Evolutionary conservation across 2,888 invertebrate species (phyloP).

Genomic region (Adelphocoris suturalis): DNA sequence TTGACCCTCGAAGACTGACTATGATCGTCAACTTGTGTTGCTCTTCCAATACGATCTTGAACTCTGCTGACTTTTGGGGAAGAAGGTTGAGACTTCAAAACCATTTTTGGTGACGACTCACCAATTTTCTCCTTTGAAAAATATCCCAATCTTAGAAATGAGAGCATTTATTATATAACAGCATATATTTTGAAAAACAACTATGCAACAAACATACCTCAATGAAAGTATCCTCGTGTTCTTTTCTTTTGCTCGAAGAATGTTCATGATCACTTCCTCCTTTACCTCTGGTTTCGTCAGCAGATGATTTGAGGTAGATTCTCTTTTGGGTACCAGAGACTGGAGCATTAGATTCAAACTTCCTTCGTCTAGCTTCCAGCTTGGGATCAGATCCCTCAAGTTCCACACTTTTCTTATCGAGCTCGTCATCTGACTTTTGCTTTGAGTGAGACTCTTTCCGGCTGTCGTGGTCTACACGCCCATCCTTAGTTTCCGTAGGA

Average conservation of each 20-base stretch:
- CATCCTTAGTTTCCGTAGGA: neutral
- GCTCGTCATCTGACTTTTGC: slow-evolving; percentile 15
- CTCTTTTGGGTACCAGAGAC: slow-evolving; percentile 80
- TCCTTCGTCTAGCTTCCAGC: slow-evolving; percentile 80
- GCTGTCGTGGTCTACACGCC: neutral
- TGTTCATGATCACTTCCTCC: slow-evolving; percentile 16
- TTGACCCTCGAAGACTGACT: neutral
- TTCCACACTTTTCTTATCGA: slow-evolving; percentile 39
- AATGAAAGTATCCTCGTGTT: neutral
- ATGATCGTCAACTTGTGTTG: neutral
- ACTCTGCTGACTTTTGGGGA: neutral
- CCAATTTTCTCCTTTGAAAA: neutral
- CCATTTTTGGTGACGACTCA: neutral
- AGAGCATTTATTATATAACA: no score
- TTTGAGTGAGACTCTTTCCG: neutral
- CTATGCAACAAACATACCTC: neutral
- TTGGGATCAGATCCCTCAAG: slow-evolving; percentile 78
- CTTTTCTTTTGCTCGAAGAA: neutral
- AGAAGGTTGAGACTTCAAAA: neutral
- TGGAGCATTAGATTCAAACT: slow-evolving; percentile 80
- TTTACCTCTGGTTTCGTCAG: neutral
- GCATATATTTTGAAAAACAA: no score
- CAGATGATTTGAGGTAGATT: slow-evolving; percentile 79
- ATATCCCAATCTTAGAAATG: neutral
- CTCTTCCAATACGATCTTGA: slow-evolving; percentile 24